Evolutionary conservation across 1,140 invertebrate genomes (phyloP), one percentile per base, ranked within the genome.

Genomic region (Trigoniulus corallinus): DNA sequence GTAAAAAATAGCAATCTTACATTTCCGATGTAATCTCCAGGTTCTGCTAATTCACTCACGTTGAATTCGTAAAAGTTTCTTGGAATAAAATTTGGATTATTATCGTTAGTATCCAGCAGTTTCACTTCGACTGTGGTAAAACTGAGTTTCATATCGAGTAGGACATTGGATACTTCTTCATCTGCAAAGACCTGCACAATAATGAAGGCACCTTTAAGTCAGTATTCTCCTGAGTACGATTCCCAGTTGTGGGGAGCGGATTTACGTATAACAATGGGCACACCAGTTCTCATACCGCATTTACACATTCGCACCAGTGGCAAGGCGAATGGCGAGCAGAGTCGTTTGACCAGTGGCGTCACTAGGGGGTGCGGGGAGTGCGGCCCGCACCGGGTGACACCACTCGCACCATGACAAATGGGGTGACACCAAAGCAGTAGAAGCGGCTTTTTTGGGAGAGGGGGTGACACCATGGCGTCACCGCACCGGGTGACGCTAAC

Each of bases 21-120:
- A 13, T 47, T 47, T 34, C 61, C 61, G 34, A 62, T 50, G 18
- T 59, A 47, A 3, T 56, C 59, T n/a, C 43, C 51, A 10, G 61
- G 47, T 12, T 55, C 42, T 10, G 60, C 61, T n/a, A 57, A 56
- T 57, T 63, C 61, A 10, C 59, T 56, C 2, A 61, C 57, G 44
- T 54, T 54, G 37, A 63, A 63, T 4, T 51, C 54, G 58, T 88
- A 88, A 0, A 88, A 65, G 63, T 87, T 88, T 41, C 75, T 79
- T 1, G 84, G 82, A 13, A 84, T 71, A 59, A 88, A 89, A 7
- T 76, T 77, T 0, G 85, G 85, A 59, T 84, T 87, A 59, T 88
- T 88, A 53, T 88, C 85, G 64, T 88, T 89, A 7, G 82, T 81
- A 62, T 88, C 86, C 1, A 88, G 67, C 20, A 89, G 61, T 0